These are phyloP conservation scores for Psephotus haematonotus DNA, from an alignment of 2,113 vertebrate genomes.

Conservation along the genomic window DNA sequence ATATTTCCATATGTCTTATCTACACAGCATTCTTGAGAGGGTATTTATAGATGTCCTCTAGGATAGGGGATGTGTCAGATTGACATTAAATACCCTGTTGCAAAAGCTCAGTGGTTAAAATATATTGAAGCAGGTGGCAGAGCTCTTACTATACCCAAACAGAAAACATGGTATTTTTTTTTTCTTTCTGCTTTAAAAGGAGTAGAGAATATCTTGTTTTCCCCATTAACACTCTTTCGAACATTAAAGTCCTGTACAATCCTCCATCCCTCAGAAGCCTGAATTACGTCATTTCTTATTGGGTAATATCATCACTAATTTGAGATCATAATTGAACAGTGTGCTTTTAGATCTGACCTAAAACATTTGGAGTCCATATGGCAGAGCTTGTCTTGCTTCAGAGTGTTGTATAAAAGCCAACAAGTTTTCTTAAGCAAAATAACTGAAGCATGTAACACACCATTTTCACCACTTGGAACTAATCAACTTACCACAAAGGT, in stretches of 20 bases:
- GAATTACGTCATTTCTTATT: not conserved
- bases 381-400: not conserved
- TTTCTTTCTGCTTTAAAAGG: not conserved
- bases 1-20: not conserved
- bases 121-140: not conserved
- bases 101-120: conserved; percentile 4
- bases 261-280: not conserved
- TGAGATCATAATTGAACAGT: conserved; percentile 24
- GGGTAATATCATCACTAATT: conserved; percentile 27
- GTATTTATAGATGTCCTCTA: not conserved
- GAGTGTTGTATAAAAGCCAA: not conserved
- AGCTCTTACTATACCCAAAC: not conserved
- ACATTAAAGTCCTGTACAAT: not conserved
- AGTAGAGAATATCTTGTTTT: not conserved
- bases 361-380: conserved; percentile 44
- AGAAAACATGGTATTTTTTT: not conserved
- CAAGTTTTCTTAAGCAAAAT: not conserved
- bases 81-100: not conserved
- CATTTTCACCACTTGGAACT: not conserved
- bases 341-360: not conserved
- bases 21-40: not conserved
- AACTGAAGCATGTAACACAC: not conserved
- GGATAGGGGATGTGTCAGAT: not conserved
- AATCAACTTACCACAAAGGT: not conserved
- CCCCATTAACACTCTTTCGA: not conserved